phyloP scores from a whole-genome alignment of 2,113 vertebrate species.

The Cephalopholis sonnerati region DNA sequence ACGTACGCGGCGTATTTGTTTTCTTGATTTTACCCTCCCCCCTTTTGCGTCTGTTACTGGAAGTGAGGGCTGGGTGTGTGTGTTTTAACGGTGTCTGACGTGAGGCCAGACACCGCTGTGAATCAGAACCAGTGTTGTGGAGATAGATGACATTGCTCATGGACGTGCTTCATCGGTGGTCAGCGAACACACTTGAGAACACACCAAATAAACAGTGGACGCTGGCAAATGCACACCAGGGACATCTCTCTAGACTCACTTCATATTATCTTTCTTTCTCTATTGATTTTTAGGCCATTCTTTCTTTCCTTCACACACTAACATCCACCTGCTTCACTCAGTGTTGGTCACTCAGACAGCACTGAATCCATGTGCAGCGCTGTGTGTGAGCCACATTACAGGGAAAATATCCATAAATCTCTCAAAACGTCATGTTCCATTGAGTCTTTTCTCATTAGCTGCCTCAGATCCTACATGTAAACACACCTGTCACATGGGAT shows the following conservation, averaged over 20 bases:
- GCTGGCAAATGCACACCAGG: neutral
- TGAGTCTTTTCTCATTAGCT: conserved; percentile 54
- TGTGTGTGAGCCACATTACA: conserved; percentile 7
- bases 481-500: conserved; percentile 54
- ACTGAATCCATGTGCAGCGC: neutral
- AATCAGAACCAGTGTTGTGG: conserved; percentile 44
- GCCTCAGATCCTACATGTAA: conserved; percentile 43
- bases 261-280: neutral
- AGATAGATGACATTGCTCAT: conserved; percentile 45
- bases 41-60: conserved; percentile 82
- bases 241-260: neutral
- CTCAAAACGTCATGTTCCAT: conserved; percentile 51
- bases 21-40: neutral
- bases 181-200: conserved; percentile 12
- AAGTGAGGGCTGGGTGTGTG: conserved; percentile 76
- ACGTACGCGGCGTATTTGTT: conserved; percentile 3
- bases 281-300: neutral
- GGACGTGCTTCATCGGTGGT: conserved; percentile 36
- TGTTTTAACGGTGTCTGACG: conserved; percentile 36
- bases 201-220: conserved; percentile 36
- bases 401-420: conserved; percentile 63
- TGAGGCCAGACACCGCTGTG: conserved; percentile 70
- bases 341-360: neutral
- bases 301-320: conserved; percentile 4
- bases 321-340: conserved; percentile 38